phyloP scores from a whole-genome alignment of 2,888 invertebrate genomes.

The Darwinula stevensoni region DNA sequence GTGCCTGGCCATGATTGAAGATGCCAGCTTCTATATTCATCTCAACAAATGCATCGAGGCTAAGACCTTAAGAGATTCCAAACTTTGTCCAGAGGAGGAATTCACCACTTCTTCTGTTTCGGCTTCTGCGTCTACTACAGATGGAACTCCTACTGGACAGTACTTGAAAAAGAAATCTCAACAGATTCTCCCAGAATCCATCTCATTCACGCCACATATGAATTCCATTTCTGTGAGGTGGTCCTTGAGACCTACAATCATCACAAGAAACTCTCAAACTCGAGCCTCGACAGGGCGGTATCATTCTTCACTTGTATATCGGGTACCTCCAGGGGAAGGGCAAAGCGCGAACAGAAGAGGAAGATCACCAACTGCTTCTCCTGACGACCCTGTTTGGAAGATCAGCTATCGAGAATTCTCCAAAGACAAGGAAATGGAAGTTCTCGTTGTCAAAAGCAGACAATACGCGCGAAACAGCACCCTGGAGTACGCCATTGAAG shows the following conservation, averaged over 20 bases:
- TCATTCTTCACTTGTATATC: neutral
- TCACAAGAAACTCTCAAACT: too few relatives aligned
- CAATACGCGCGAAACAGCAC: neutral
- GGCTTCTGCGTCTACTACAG: too few relatives aligned
- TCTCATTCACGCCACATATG: conserved; percentile 5
- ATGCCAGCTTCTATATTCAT: conserved; percentile 8
- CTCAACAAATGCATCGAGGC: conserved; percentile 8
- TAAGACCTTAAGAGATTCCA: conserved; percentile 7
- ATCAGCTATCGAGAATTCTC: conserved; percentile 6
- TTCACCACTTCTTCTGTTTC: too few relatives aligned
- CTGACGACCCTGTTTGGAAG: conserved; percentile 7
- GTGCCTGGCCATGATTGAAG: conserved; percentile 8
- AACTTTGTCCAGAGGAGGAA: neutral
- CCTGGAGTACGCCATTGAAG: conserved; percentile 6
- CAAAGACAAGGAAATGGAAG: conserved; percentile 1
- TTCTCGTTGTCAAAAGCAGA: neutral
- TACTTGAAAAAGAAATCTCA: too few relatives aligned
- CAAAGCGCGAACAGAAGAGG: neutral
- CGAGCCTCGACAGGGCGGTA: too few relatives aligned
- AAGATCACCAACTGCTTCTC: conserved; percentile 5
- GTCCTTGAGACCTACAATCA: too few relatives aligned
- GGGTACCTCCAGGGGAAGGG: conserved; percentile 1
- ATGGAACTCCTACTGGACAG: too few relatives aligned
- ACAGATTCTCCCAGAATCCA: too few relatives aligned
- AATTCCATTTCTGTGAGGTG: conserved; percentile 6